A percentile compares a stretch with the other conserved stretches of the same genome.
These are phyloP conservation scores for Podarcis raffonei DNA, from an alignment of 2,113 vertebrate species.

Conservation along the genomic window DNA sequence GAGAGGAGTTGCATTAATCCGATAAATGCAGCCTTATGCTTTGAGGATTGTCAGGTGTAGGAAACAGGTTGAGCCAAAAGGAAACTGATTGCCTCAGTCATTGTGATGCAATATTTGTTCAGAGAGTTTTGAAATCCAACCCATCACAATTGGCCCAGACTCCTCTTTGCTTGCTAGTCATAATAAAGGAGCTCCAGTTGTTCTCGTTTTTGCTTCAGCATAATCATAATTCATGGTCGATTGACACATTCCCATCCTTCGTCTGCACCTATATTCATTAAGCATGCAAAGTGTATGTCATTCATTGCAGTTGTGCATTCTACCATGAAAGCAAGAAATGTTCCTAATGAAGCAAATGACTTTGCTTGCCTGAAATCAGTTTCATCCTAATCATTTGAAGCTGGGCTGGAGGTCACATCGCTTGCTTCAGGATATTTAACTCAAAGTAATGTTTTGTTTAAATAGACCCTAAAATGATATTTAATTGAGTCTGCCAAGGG, in stretches of 20 bases:
- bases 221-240: neutral
- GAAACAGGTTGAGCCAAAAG: neutral
- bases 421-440: neutral
- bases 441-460: neutral
- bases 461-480: neutral
- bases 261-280: rapidly evolving
- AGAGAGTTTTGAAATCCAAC: neutral
- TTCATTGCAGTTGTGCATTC: neutral
- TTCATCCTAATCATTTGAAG: neutral
- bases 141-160: rapidly evolving
- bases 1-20: neutral
- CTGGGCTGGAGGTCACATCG: neutral
- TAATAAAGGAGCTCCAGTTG: neutral
- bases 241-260: neutral
- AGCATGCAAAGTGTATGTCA: rapidly evolving
- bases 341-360: slow-evolving; percentile 6
- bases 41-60: neutral
- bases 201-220: neutral
- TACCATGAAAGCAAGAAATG: neutral
- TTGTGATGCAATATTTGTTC: neutral
- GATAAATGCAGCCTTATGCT: neutral
- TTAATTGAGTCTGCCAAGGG: neutral
- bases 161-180: neutral
- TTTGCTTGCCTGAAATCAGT: neutral
- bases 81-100: neutral